phyloP scores from a whole-genome alignment of 2,888 invertebrate genomes.

The Petrophora chlorosata region DNA sequence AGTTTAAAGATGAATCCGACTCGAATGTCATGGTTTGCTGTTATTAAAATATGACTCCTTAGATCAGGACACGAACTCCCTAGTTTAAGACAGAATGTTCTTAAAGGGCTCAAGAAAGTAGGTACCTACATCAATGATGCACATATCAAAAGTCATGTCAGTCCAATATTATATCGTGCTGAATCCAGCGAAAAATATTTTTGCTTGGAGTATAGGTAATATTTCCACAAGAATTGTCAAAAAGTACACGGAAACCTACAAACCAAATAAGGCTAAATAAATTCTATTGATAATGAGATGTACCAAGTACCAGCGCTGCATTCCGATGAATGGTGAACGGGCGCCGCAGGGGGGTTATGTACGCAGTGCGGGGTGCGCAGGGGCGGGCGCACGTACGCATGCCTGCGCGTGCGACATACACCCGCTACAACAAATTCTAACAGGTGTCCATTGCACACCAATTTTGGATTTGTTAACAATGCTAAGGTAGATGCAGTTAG shows the following conservation, averaged over 20 bases:
- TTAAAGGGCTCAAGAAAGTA: too few species aligned
- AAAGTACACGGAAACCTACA: slow-evolving; percentile 39
- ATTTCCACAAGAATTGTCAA: slow-evolving; percentile 13
- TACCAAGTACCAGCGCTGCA: slow-evolving; percentile 69
- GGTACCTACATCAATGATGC: too few species aligned
- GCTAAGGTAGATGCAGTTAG: slow-evolving; percentile 34
- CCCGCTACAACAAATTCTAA: slow-evolving; percentile 67
- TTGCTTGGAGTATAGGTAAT: background rate
- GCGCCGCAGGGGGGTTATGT: slow-evolving; percentile 40
- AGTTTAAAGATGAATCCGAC: slow-evolving; percentile 34
- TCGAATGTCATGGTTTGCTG: too few species aligned
- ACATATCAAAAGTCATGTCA: too few species aligned
- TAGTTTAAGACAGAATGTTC: too few species aligned
- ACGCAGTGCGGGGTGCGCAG: slow-evolving; percentile 33
- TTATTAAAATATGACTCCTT: too few species aligned
- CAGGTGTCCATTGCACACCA: slow-evolving; percentile 57
- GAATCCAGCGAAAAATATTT: slow-evolving; percentile 1
- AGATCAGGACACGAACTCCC: too few species aligned
- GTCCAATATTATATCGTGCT: background rate
- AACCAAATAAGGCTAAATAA: slow-evolving; percentile 60
- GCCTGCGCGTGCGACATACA: slow-evolving; percentile 73
- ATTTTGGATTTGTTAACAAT: slow-evolving; percentile 37
- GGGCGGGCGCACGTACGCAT: slow-evolving; percentile 56
- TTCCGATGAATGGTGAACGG: slow-evolving; percentile 72
- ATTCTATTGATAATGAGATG: slow-evolving; percentile 67